Percentiles rank a stretch among this genome's conserved stretches.
Evolutionary conservation across 2,888 invertebrate genomes (phyloP).

Genomic region (Leucozona laternaria): DNA sequence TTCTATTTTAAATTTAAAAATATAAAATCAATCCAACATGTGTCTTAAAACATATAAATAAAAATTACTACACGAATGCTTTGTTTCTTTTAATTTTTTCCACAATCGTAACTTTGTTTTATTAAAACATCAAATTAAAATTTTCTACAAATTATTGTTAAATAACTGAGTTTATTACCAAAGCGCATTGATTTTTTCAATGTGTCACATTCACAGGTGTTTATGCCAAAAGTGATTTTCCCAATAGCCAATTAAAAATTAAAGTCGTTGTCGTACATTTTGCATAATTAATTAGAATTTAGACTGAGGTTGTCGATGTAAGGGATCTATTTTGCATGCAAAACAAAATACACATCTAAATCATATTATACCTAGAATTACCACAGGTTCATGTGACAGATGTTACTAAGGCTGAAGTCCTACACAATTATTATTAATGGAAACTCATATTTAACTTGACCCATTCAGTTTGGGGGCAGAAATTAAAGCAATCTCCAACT

Average conservation of each 20-base stretch:
- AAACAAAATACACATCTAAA: constrained; percentile 6
- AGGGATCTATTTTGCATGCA: constrained; percentile 9
- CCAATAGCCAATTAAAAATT: constrained; percentile 58
- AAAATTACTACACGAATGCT: too few species aligned
- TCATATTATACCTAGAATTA: constrained; percentile 31
- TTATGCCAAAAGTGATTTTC: constrained; percentile 33
- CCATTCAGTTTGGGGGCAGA: neutral
- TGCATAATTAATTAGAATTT: constrained; percentile 43
- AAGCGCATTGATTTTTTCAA: neutral
- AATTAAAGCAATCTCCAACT: constrained; percentile 14
- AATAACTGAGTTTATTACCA: too few species aligned
- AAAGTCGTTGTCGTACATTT: constrained; percentile 32
- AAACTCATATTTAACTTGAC: constrained; percentile 16
- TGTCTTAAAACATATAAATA: too few species aligned
- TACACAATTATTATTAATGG: constrained; percentile 35
- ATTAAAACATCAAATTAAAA: too few species aligned
- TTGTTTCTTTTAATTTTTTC: too few species aligned
- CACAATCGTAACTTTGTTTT: too few species aligned
- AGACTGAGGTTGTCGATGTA: neutral
- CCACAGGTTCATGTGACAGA: constrained; percentile 31
- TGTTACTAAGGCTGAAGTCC: constrained; percentile 2
- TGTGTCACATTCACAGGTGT: constrained; percentile 52
- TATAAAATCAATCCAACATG: too few species aligned
- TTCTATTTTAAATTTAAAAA: too few species aligned
- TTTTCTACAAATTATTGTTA: too few species aligned